phyloP scores from a whole-genome alignment of 1,140 invertebrate genomes.

The Drosophila simulans region DNA sequence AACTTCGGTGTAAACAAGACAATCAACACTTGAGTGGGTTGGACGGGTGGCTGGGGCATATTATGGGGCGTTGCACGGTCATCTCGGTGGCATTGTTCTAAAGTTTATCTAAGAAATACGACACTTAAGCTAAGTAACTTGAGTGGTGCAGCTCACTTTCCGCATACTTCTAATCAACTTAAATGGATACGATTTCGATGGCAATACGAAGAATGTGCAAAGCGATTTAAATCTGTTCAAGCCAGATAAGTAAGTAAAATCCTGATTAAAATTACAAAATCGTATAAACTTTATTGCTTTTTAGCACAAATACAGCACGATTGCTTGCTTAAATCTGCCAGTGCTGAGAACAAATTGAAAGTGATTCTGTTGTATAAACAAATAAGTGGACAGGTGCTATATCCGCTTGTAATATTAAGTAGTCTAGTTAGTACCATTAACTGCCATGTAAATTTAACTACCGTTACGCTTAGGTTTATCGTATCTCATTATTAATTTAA shows the following conservation, averaged over 20 bases:
- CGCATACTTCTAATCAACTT: constrained; percentile 17
- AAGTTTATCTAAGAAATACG: constrained; percentile 71
- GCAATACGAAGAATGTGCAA: constrained; percentile 5
- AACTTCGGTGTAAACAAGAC: constrained; percentile 74
- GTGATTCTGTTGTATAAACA: no score
- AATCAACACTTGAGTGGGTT: constrained; percentile 63
- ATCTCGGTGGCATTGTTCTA: constrained; percentile 67
- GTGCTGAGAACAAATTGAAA: no score
- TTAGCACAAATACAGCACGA: neutral
- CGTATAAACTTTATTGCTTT: neutral
- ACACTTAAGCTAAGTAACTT: constrained; percentile 55
- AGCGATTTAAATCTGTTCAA: constrained; percentile 6
- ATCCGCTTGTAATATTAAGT: no score
- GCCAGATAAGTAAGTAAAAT: constrained; percentile 7
- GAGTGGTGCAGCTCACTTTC: constrained; percentile 4
- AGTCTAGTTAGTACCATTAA: no score
- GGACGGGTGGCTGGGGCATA: constrained; percentile 4
- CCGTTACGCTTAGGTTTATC: no score
- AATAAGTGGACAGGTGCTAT: no score
- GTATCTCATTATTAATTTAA: no score
- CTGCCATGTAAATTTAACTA: no score
- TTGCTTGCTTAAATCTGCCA: neutral
- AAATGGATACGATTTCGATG: constrained; percentile 3
- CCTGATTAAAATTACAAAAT: neutral
- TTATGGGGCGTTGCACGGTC: constrained; percentile 16